Conservation (phyloP, 2,888 invertebrate species). For the Allacma fusca region DNA sequence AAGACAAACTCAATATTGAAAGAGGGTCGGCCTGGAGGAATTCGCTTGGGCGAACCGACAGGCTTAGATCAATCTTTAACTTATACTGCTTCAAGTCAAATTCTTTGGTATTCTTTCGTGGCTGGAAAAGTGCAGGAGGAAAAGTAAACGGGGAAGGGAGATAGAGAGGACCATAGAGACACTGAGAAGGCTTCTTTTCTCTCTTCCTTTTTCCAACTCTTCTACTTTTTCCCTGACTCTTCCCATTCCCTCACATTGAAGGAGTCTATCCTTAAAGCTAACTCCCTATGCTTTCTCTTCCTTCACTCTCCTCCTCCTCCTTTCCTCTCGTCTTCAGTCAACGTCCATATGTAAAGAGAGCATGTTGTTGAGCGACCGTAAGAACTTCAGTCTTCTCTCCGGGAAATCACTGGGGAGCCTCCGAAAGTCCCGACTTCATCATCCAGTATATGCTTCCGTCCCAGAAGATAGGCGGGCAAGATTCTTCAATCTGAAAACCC, state of each 20-base stretch:
- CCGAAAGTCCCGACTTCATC: slow-evolving; percentile 51
- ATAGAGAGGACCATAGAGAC: slow-evolving; percentile 42
- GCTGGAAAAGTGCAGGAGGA: slow-evolving; percentile 30
- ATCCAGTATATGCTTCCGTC: slow-evolving; percentile 45
- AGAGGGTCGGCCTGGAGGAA: slow-evolving; percentile 41
- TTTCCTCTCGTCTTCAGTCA: slow-evolving; percentile 29
- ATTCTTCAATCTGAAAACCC: slow-evolving; percentile 38
- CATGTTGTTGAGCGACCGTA: neutral
- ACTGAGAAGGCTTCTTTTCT: slow-evolving; percentile 43
- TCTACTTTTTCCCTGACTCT: neutral
- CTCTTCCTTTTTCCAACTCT: slow-evolving; percentile 16
- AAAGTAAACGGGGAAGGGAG: slow-evolving; percentile 22
- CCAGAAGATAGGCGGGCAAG: slow-evolving; percentile 37
- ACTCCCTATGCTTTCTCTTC: neutral
- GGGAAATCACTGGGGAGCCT: slow-evolving; percentile 40
- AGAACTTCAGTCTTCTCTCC: slow-evolving; percentile 28
- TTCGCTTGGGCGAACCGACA: slow-evolving; percentile 43
- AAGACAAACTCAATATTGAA: slow-evolving; percentile 51
- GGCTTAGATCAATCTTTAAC: slow-evolving; percentile 50
- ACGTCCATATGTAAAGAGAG: slow-evolving; percentile 36
- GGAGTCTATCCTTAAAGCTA: no score
- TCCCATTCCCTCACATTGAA: no score
- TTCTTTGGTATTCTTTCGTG: slow-evolving; percentile 28
- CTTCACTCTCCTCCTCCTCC: slow-evolving; percentile 7
- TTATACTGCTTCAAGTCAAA: slow-evolving; percentile 43